Conservation (phyloP, 1,140 invertebrate species). For the Andrena cerasifolii region DNA sequence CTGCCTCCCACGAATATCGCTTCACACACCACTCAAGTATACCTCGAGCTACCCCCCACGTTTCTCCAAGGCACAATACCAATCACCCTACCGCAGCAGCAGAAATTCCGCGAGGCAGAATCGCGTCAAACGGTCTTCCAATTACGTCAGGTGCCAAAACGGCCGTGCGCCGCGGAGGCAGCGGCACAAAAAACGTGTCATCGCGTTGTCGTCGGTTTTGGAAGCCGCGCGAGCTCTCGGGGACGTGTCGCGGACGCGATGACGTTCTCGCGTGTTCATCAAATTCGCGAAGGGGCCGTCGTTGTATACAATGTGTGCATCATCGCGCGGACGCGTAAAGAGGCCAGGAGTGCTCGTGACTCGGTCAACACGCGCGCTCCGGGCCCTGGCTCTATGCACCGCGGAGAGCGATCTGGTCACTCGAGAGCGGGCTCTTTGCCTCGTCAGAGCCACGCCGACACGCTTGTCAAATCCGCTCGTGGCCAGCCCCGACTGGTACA, state of each 20-base stretch:
- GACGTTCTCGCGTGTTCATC: slow-evolving; percentile 27
- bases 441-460: slow-evolving; percentile 56
- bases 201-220: neutral
- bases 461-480: slow-evolving; percentile 41
- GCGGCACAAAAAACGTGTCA: slow-evolving; percentile 5
- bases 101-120: neutral
- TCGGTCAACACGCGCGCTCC: slow-evolving; percentile 31
- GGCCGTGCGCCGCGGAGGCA: no score
- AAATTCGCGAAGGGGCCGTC: slow-evolving; percentile 14
- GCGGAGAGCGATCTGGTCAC: slow-evolving; percentile 37
- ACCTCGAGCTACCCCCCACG: no score
- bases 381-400: neutral
- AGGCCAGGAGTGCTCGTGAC: slow-evolving; percentile 47
- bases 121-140: neutral
- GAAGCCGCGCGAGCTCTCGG: neutral
- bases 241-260: slow-evolving; percentile 9
- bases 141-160: neutral
- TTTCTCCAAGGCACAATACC: no score
- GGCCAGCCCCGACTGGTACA: neutral
- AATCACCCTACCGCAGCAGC: neutral
- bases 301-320: slow-evolving; percentile 26
- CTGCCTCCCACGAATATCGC: no score
- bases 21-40: no score
- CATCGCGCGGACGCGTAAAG: slow-evolving; percentile 4
- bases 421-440: slow-evolving; percentile 42